A percentile compares a stretch with the other conserved stretches of the same genome.
These are phyloP conservation scores for Siderastrea radians DNA, from an alignment of 92 coral and sea anemone species.

Conservation along the genomic window DNA sequence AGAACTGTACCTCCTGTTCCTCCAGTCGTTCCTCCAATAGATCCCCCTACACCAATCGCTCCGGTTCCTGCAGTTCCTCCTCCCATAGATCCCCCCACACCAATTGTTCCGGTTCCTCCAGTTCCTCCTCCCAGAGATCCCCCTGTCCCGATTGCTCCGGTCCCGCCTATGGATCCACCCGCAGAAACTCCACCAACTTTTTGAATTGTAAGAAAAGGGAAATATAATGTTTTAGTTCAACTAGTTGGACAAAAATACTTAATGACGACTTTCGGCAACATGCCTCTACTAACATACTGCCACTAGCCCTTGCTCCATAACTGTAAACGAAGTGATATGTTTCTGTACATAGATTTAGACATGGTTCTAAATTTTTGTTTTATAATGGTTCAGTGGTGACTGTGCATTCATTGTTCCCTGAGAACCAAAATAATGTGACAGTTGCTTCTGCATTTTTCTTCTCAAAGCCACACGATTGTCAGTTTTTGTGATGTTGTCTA, in stretches of 20 bases:
- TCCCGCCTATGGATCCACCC: constrained; percentile 24
- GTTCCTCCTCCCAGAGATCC: constrained; percentile 28
- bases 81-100: constrained; percentile 27
- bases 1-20: constrained; percentile 21
- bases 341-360: too few species aligned
- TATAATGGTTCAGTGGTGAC: too few species aligned
- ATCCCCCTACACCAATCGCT: constrained; percentile 1
- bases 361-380: too few species aligned
- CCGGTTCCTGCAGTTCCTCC: constrained; percentile 27
- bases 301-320: too few species aligned
- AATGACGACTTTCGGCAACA: too few species aligned
- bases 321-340: too few species aligned
- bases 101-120: constrained; percentile 27
- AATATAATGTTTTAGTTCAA: neutral
- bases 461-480: too few species aligned
- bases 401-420: too few species aligned
- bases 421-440: too few species aligned
- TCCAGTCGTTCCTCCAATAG: constrained; percentile 1
- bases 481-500: too few species aligned
- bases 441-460: too few species aligned
- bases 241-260: neutral
- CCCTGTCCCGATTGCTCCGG: constrained; percentile 4
- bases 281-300: too few species aligned
- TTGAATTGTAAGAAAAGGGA: neutral
- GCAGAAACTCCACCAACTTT: constrained; percentile 1